A percentile compares a stretch with the other conserved stretches of the same genome.
Evolutionary conservation across 1,140 invertebrate species (phyloP).

Genomic region (Lucilia sericata): DNA sequence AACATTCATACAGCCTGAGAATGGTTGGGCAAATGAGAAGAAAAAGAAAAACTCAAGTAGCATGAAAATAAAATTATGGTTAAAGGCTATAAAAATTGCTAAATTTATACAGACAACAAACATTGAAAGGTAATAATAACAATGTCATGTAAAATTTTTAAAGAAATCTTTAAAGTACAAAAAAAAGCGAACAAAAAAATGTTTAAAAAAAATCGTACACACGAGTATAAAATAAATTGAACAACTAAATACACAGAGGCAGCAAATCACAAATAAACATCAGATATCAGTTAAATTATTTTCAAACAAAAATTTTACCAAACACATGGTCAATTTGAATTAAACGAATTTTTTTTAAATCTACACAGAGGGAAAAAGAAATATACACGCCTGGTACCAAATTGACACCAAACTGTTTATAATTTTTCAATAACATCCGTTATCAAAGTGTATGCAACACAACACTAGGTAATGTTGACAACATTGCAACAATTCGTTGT

Average conservation of each 20-base stretch:
- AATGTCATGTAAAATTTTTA: slow-evolving; percentile 36
- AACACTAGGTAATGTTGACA: too few relatives aligned
- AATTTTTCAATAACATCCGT: too few relatives aligned
- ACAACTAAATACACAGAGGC: not conserved
- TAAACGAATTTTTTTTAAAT: too few relatives aligned
- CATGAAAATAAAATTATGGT: slow-evolving; percentile 38
- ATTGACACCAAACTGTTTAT: too few relatives aligned
- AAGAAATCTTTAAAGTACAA: slow-evolving; percentile 11
- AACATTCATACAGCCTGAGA: not conserved
- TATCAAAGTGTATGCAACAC: too few relatives aligned
- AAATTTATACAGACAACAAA: slow-evolving; percentile 32
- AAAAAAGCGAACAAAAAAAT: not conserved
- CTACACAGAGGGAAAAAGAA: too few relatives aligned
- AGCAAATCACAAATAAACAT: slow-evolving; percentile 2
- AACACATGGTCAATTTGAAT: too few relatives aligned
- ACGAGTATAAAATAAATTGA: not conserved
- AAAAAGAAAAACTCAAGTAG: slow-evolving; percentile 23
- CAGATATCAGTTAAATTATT: not conserved
- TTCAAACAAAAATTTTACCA: not conserved
- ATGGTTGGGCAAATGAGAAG: not conserved
- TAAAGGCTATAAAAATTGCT: slow-evolving; percentile 43
- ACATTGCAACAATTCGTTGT: too few relatives aligned
- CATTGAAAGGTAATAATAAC: slow-evolving; percentile 41
- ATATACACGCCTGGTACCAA: too few relatives aligned
- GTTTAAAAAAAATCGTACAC: too few relatives aligned